Evolutionary conservation across 1,140 invertebrate genomes (phyloP), one percentile per base, ranked within the genome.

Genomic region (Drosophila biarmipes): DNA sequence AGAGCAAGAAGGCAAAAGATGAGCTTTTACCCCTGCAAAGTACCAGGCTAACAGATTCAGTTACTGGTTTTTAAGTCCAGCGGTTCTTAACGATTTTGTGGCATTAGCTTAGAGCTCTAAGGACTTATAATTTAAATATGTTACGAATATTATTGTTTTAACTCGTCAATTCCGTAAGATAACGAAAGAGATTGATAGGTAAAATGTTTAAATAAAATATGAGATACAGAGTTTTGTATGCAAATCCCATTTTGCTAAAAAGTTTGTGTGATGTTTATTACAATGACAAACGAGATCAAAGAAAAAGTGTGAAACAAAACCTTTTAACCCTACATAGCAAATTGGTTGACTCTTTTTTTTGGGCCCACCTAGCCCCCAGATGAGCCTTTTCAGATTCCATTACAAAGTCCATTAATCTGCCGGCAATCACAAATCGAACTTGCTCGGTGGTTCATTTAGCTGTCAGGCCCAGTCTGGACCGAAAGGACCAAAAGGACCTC

Each of bases 381-480:
- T 42, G 42, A 40, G 58, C 19, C 43, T 19, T 67, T 67, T 67
- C 63, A 67, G 45, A 67, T 64, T 67, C 45, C 58, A 67, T 67
- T 67, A 67, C 63, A 52, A 67, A 64, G 58, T 67, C 63, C 59
- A 67, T 67, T 67, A 67, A 67, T 67, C 63, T 67, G 45, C 35
- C 63, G 63, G 63, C 63, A 67, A 64, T 67, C 63, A 67, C 63
- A 67, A 67, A 67, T 67, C 63, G 63, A 67, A 67, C 58, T 34
- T 49, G 59, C 63, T 35, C 63, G 52, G 63, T 67, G 63, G 63
- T 67, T 67, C 59, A 67, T 67, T 67, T 67, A 66, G 48, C 63
- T 67, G 63, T 67, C 63, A 67, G 59, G 63, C 19, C 63, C 63
- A 67, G 59, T 63, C 59, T 24, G 53, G 59, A 10, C 27, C 6